phyloP scores from a whole-genome alignment of 2,888 invertebrate species.

The Theretra japonica region DNA sequence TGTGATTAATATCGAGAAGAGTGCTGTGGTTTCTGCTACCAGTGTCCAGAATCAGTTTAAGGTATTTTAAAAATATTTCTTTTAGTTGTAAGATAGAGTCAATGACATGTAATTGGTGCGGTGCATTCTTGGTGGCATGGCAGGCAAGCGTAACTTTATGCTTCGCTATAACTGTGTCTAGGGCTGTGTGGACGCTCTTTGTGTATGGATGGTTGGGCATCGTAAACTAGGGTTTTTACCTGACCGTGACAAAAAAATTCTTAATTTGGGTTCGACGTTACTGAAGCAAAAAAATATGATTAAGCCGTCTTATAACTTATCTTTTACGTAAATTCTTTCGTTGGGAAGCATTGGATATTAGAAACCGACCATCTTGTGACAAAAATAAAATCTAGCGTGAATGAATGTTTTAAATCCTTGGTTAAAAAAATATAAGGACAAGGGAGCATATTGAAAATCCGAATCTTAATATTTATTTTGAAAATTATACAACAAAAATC shows the following conservation, averaged over 20 bases:
- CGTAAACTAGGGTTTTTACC: conserved; percentile 10
- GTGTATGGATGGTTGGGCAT: background rate
- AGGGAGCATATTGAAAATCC: no score
- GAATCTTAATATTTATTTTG: no score
- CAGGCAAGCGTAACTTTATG: conserved; percentile 29
- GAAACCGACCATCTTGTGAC: no score
- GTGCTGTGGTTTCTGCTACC: conserved; percentile 61
- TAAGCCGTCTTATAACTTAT: no score
- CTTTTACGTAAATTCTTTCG: no score
- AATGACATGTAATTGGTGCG: conserved; percentile 32
- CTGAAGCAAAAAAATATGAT: background rate
- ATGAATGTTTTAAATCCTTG: no score
- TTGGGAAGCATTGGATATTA: no score
- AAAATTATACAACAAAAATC: no score
- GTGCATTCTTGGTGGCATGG: conserved; percentile 29
- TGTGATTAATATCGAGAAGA: conserved; percentile 67
- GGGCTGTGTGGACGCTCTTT: conserved; percentile 13
- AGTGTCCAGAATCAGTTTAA: conserved; percentile 68
- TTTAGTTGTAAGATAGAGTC: conserved; percentile 31
- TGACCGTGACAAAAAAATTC: background rate
- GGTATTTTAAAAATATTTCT: conserved; percentile 52
- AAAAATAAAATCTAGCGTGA: no score
- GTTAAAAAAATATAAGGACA: no score
- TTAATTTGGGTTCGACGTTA: background rate
- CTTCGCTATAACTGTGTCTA: conserved; percentile 24